Evolutionary conservation across 92 coral and sea anemone species (phyloP).

Genomic region (Pocillopora grandis): DNA sequence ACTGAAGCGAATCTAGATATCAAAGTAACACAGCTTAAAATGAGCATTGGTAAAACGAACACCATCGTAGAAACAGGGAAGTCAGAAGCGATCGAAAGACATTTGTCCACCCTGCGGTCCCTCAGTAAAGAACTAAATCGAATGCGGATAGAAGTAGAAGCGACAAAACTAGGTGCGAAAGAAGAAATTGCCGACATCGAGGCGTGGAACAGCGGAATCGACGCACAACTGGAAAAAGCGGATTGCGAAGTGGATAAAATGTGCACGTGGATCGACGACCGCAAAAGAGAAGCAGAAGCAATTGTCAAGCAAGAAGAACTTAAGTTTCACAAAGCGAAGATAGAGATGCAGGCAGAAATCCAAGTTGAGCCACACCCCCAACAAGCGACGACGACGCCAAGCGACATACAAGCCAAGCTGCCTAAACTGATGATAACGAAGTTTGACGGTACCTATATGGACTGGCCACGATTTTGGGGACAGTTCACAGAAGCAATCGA

Average conservation of each 20-base stretch:
- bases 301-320: not conserved
- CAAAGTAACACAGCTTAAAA: conserved; percentile 24
- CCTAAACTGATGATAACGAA: too few species aligned
- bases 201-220: conserved; percentile 18
- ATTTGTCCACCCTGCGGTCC: not conserved
- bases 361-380: conserved; percentile 17
- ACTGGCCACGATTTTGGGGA: too few species aligned
- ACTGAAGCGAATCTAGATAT: not conserved
- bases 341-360: conserved; percentile 29
- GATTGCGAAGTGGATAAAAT: conserved; percentile 16
- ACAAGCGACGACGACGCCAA: too few species aligned
- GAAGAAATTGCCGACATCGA: conserved; percentile 34
- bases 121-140: not conserved
- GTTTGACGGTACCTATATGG: too few species aligned
- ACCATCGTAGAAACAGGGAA: too few species aligned
- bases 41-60: too few species aligned
- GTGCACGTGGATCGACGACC: conserved; percentile 28
- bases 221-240: conserved; percentile 32
- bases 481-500: too few species aligned
- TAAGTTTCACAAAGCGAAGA: conserved; percentile 11
- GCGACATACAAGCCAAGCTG: too few species aligned
- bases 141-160: conserved; percentile 21
- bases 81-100: conserved; percentile 37
- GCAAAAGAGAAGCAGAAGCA: conserved; percentile 19
- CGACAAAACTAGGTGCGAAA: conserved; percentile 8